Conservation (phyloP, 2,797 vertebrate genomes). For the Chaetophractus vellerosus region DNA sequence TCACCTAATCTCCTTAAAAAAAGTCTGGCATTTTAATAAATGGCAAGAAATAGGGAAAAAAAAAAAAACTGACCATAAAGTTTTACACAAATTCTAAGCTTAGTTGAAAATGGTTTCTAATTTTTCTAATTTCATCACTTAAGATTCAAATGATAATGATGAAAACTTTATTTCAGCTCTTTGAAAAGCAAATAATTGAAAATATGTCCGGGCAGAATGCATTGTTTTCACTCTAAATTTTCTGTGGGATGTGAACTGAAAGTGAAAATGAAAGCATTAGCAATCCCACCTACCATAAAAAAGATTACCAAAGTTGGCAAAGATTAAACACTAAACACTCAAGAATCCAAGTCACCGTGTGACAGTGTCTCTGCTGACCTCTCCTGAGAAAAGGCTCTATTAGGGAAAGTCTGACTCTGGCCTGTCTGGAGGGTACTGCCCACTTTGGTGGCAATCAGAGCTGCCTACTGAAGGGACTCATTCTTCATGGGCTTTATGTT, state of each 20-base stretch:
- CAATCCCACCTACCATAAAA: not conserved
- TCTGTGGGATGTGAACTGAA: slow-evolving; percentile 36
- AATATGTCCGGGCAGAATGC: not conserved
- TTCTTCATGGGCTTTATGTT: slow-evolving; percentile 41
- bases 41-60: not conserved
- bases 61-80: not conserved
- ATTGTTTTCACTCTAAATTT: not conserved
- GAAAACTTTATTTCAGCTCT: not conserved
- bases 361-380: slow-evolving; percentile 29
- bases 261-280: not conserved
- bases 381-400: not conserved
- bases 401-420: too few species aligned
- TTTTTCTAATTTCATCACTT: not conserved
- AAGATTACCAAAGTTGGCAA: slow-evolving; percentile 37
- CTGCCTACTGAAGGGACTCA: not conserved
- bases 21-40: not conserved
- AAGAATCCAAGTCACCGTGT: not conserved
- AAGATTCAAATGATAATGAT: not conserved
- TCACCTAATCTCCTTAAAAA: not conserved
- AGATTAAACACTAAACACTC: not conserved
- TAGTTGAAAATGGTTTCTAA: not conserved
- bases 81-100: not conserved
- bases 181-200: not conserved
- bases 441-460: not conserved
- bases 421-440: not conserved